phyloP scores from a whole-genome alignment of 2,888 invertebrate species.

The Hedychridium roseum region DNA sequence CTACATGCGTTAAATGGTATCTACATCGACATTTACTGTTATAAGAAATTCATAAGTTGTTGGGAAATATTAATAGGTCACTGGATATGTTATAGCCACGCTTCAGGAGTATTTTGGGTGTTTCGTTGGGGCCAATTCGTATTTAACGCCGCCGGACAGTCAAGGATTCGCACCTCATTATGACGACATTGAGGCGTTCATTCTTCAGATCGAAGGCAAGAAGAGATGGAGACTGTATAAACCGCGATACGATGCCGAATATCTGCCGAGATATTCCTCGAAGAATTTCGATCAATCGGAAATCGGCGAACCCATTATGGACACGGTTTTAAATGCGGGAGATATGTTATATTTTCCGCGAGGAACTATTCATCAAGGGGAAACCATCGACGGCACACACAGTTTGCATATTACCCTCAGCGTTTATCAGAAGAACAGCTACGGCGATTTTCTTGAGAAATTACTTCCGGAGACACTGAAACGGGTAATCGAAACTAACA shows the following conservation, averaged over 20 bases:
- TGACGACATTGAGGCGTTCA: constrained; percentile 98
- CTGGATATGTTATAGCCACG: constrained; percentile 63
- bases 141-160: constrained; percentile 92
- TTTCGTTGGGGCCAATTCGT: constrained; percentile 95
- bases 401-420: constrained; percentile 95
- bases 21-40: not conserved
- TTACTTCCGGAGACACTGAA: constrained; percentile 79
- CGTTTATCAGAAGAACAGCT: constrained; percentile 89
- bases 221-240: constrained; percentile 94
- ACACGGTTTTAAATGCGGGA: constrained; percentile 82
- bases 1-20: constrained; percentile 71
- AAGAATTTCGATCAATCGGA: constrained; percentile 77
- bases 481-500: constrained; percentile 74
- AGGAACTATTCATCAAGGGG: constrained; percentile 86
- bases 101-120: constrained; percentile 94
- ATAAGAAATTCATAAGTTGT: constrained; percentile 1
- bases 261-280: constrained; percentile 84
- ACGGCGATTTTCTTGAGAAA: constrained; percentile 88
- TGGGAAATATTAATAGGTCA: too few relatives aligned
- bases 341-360: constrained; percentile 94
- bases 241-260: constrained; percentile 73
- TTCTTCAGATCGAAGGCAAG: constrained; percentile 93
- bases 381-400: constrained; percentile 80
- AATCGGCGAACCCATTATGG: constrained; percentile 81
- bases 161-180: constrained; percentile 99